Conservation (phyloP, 2,797 vertebrate genomes). For the Synaphobranchus kaupii region DNA sequence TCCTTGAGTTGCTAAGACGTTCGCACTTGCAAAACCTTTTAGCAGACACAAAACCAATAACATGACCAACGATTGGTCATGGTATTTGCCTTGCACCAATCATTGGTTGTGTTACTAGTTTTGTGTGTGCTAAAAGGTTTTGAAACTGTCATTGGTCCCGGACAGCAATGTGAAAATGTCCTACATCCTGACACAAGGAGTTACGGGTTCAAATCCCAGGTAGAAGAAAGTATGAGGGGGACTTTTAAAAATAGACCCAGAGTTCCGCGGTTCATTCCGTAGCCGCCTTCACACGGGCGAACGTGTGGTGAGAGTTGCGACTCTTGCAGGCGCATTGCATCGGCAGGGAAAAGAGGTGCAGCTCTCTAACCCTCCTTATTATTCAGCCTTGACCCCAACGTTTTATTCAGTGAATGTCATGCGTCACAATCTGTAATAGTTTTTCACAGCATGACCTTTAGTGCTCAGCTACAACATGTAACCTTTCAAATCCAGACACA, state of each 20-base stretch:
- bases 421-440: not conserved
- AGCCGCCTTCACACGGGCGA: not conserved
- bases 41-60: too few relatives aligned
- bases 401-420: not conserved
- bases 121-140: too few relatives aligned
- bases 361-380: not conserved
- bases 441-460: conserved; percentile 4
- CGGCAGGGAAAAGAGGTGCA: not conserved
- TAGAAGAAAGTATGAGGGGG: not conserved
- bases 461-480: not conserved
- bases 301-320: not conserved
- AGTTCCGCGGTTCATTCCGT: not conserved
- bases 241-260: not conserved
- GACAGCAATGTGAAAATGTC: not conserved
- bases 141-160: not conserved
- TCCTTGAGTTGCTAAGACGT: too few relatives aligned
- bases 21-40: too few relatives aligned
- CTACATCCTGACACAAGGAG: not conserved
- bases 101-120: too few relatives aligned
- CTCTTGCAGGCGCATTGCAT: not conserved
- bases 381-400: not conserved
- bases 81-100: too few relatives aligned
- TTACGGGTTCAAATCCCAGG: conserved; percentile 2
- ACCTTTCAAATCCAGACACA: conserved; percentile 34
- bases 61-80: too few relatives aligned